phyloP scores from a whole-genome alignment of 2,888 invertebrate species.

The Cephus sareptanus region DNA sequence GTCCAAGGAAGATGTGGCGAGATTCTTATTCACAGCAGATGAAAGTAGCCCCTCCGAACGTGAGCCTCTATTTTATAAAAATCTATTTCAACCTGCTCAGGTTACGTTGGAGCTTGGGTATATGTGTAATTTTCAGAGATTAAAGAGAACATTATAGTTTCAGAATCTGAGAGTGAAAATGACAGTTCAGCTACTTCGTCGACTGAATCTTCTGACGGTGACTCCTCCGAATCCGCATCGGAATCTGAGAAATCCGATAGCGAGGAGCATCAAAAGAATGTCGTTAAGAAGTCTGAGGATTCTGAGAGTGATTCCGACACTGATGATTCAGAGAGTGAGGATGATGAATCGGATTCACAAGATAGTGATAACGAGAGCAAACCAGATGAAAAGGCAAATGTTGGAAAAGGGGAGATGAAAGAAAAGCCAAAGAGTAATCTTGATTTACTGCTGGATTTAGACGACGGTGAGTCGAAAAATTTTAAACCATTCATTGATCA shows the following conservation, averaged over 20 bases:
- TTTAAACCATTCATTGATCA: background rate
- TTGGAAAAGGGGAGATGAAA: slow-evolving; percentile 48
- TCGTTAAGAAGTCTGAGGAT: slow-evolving; percentile 42
- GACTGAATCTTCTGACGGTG: slow-evolving; percentile 46
- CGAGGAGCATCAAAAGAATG: slow-evolving; percentile 36
- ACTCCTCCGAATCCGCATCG: slow-evolving; percentile 61
- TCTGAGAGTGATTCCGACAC: slow-evolving; percentile 51
- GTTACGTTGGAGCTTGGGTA: slow-evolving; percentile 5
- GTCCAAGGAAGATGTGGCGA: slow-evolving; percentile 69
- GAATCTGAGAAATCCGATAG: slow-evolving; percentile 36
- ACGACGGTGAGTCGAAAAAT: slow-evolving; percentile 70
- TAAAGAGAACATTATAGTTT: slow-evolving; percentile 35
- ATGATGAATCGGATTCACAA: slow-evolving; percentile 43
- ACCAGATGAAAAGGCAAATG: slow-evolving; percentile 46
- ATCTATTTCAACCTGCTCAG: background rate
- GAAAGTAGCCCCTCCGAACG: slow-evolving; percentile 62
- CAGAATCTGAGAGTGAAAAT: slow-evolving; percentile 56
- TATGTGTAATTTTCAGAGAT: background rate
- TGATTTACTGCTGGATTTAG: slow-evolving; percentile 86
- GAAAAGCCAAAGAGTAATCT: slow-evolving; percentile 76
- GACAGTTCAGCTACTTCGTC: slow-evolving; percentile 65
- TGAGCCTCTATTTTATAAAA: slow-evolving; percentile 18
- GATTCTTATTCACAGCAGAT: slow-evolving; percentile 71
- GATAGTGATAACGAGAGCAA: slow-evolving; percentile 38
- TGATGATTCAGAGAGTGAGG: slow-evolving; percentile 53